Percentiles rank a stretch among this genome's conserved stretches.
These are phyloP conservation scores for Pecten maximus DNA, from an alignment of 2,888 invertebrate species.

Conservation along the genomic window DNA sequence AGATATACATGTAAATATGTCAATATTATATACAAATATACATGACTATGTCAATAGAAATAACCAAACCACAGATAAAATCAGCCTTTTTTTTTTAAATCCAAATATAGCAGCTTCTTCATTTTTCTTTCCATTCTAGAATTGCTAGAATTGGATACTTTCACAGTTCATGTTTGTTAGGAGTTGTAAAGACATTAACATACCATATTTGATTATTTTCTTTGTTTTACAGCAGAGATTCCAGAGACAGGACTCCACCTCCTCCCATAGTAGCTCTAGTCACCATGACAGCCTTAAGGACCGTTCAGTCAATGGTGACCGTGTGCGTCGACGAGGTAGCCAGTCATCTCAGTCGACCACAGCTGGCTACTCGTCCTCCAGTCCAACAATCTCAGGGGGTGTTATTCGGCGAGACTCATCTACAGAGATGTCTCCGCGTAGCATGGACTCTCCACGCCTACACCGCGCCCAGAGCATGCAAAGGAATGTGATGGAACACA, in stretches of 20 bases:
- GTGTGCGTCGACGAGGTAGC: constrained; percentile 74
- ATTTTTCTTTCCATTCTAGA: too few species aligned
- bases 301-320: constrained; percentile 69
- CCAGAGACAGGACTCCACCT: constrained; percentile 79
- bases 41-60: too few species aligned
- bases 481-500: constrained; percentile 62
- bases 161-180: too few species aligned
- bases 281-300: constrained; percentile 70
- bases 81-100: too few species aligned
- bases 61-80: too few species aligned
- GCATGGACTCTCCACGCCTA: constrained; percentile 73
- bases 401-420: constrained; percentile 75
- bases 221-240: constrained; percentile 76
- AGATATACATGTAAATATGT: too few species aligned
- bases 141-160: too few species aligned
- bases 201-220: constrained; percentile 30
- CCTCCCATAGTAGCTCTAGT: constrained; percentile 76
- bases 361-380: constrained; percentile 68
- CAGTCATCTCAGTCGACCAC: constrained; percentile 75
- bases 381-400: constrained; percentile 68
- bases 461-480: constrained; percentile 66
- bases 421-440: constrained; percentile 65
- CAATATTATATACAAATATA: too few species aligned
- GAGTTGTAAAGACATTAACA: too few species aligned
- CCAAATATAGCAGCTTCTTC: too few species aligned